Percentiles rank a stretch among this genome's conserved stretches.
phyloP scores from a whole-genome alignment of 2,888 invertebrate species.

The Polydrusus pterygomalis region DNA sequence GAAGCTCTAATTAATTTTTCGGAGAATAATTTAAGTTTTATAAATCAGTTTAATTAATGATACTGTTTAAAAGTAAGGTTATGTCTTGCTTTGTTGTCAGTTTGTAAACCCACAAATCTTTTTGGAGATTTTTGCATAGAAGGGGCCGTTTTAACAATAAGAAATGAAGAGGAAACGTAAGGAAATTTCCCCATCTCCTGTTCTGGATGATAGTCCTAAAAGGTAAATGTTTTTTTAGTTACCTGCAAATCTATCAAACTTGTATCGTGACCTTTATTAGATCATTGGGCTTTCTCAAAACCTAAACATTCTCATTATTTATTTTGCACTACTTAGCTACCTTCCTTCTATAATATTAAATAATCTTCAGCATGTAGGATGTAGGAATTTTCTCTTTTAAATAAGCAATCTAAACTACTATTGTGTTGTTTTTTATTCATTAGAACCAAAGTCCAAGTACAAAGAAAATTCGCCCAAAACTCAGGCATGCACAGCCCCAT shows the following conservation, averaged over 20 bases:
- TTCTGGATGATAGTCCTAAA: slow-evolving; percentile 72
- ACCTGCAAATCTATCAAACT: background rate
- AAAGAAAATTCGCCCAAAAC: slow-evolving; percentile 91
- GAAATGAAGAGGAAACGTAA: slow-evolving; percentile 70
- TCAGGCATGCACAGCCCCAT: slow-evolving; percentile 77
- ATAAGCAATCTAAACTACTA: too few relatives aligned
- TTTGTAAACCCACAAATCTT: background rate
- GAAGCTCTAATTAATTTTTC: background rate
- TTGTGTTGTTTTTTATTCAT: slow-evolving; percentile 55
- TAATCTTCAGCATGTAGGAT: too few relatives aligned
- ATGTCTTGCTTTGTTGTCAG: slow-evolving; percentile 12
- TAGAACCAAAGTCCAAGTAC: slow-evolving; percentile 88
- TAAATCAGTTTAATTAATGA: too few relatives aligned
- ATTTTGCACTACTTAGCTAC: too few relatives aligned
- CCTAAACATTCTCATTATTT: too few relatives aligned
- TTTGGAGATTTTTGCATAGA: background rate
- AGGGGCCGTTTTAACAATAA: background rate
- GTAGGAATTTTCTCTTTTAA: too few relatives aligned
- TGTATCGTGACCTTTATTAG: too few relatives aligned
- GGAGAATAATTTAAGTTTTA: background rate
- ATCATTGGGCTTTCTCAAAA: too few relatives aligned
- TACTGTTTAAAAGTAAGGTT: slow-evolving; percentile 14
- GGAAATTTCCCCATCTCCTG: slow-evolving; percentile 65
- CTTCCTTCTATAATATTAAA: too few relatives aligned
- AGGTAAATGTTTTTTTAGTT: slow-evolving; percentile 64